phyloP scores from a whole-genome alignment of 1,140 invertebrate genomes.

The Uloborus diversus region DNA sequence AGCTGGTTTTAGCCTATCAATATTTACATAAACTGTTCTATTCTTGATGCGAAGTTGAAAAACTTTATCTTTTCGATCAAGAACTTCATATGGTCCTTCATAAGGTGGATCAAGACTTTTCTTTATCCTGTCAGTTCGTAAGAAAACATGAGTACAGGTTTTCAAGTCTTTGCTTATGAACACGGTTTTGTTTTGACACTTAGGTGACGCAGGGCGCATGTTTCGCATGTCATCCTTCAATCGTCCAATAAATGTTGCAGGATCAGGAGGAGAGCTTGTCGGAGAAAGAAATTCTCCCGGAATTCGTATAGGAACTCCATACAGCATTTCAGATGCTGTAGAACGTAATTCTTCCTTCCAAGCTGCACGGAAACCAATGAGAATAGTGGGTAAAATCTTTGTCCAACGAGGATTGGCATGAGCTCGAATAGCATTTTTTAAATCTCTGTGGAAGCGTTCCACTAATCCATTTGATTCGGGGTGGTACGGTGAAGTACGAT shows the following conservation, averaged over 20 bases:
- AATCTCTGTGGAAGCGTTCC: slow-evolving; percentile 52
- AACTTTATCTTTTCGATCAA: too few relatives aligned
- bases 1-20: too few relatives aligned
- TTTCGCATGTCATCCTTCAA: not conserved
- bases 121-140: too few relatives aligned
- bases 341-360: not conserved
- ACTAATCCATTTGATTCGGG: slow-evolving; percentile 63
- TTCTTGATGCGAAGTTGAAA: too few relatives aligned
- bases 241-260: not conserved
- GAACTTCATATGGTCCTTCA: too few relatives aligned
- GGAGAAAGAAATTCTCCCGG: not conserved
- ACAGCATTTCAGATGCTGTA: not conserved
- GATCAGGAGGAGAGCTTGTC: not conserved
- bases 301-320: not conserved
- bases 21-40: too few relatives aligned
- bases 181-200: too few relatives aligned
- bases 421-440: not conserved
- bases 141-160: too few relatives aligned
- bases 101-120: too few relatives aligned
- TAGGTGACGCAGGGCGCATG: not conserved
- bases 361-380: not conserved
- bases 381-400: not conserved
- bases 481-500: slow-evolving; percentile 54
- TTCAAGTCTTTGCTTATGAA: too few relatives aligned
- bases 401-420: not conserved